Base-by-base conservation (phyloP, 2,113 vertebrate genomes). In the Xyrauchen texanus region DNA sequence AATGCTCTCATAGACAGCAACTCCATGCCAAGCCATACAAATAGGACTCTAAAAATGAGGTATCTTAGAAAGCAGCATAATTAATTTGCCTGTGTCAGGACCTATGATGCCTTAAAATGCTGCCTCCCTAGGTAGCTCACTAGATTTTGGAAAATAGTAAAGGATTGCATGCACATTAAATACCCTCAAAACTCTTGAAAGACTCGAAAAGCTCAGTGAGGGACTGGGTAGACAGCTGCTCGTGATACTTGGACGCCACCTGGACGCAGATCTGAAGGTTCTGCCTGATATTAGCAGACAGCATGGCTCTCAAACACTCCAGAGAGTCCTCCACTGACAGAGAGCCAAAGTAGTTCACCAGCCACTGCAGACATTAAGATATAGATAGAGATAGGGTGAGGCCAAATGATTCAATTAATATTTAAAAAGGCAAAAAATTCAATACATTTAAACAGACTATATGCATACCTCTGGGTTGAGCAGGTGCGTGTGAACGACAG, bases 111-210 rank as follows among this genome's bases (percentile, higher is more conserved):
- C 21, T 34, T 34, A 1, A 34, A 34, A 34, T 34, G 21, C 21
- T 34, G 21, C 21, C 21, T 34, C 21, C 21, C 21, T 34, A 34
- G 21, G 21, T 34, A 34, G 21, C 21, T 34, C 21, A 34, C 21
- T 34, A 34, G 21, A 34, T 34, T 34, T 34, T 34, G 21, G 21
- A 34, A 34, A 34, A 34, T 34, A 34, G 21, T 34, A 34, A 34
- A 34, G 21, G 21, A 34, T 3, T 34, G 21, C 21, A 34, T 34
- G 21, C 21, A 34, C 21, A 34, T 34, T 34, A 34, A 34, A 34
- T 87, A 98, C 97, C 97, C 94, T 99, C 97, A 91, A 99, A 99
- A 87, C 97, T 99, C 91, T 99, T 99, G 91, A 99, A 99, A 73
- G 97, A 99, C 88, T 99, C 97, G 73, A 99, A 98, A 12, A 99